Percentiles rank a stretch among this genome's conserved stretches.
These are phyloP conservation scores for Euwallacea fornicatus DNA, from an alignment of 1,140 invertebrate species.

Conservation along the genomic window DNA sequence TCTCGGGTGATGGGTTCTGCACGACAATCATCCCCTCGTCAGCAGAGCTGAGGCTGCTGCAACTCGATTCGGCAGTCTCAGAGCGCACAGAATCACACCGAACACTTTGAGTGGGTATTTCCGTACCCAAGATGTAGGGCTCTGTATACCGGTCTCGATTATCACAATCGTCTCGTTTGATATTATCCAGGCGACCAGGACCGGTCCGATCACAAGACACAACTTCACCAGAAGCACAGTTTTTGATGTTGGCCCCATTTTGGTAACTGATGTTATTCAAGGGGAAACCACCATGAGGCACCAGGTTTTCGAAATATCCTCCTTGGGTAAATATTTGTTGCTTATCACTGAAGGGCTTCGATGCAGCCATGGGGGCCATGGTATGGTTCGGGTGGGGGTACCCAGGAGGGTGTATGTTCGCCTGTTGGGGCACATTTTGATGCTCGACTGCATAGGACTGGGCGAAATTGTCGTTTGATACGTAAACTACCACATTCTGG, in stretches of 20 bases:
- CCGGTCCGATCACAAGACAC: constrained; percentile 42
- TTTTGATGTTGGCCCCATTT: constrained; percentile 44
- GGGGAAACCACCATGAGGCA: constrained; percentile 48
- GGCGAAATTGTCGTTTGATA: constrained; percentile 55
- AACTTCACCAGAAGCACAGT: constrained; percentile 41
- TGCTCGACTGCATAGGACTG: constrained; percentile 52
- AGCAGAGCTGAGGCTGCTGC: constrained; percentile 55
- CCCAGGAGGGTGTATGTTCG: constrained; percentile 38
- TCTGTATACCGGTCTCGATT: constrained; percentile 43
- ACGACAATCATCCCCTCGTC: constrained; percentile 50
- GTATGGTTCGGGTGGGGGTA: constrained; percentile 43
- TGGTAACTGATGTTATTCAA: constrained; percentile 43
- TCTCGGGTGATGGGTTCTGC: constrained; percentile 46
- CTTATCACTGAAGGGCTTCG: constrained; percentile 44
- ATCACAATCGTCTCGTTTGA: constrained; percentile 47
- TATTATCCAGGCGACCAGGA: constrained; percentile 41
- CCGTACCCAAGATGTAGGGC: constrained; percentile 49
- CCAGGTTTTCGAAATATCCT: constrained; percentile 43
- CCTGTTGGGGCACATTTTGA: constrained; percentile 46
- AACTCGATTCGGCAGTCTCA: constrained; percentile 56
- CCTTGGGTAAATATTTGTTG: constrained; percentile 44
- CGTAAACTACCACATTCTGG: constrained; percentile 57
- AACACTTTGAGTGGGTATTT: constrained; percentile 45
- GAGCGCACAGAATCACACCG: constrained; percentile 56
- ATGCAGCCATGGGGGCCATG: constrained; percentile 48